phyloP scores from a whole-genome alignment of 2,888 invertebrate species.

The Dilophus febrilis region DNA sequence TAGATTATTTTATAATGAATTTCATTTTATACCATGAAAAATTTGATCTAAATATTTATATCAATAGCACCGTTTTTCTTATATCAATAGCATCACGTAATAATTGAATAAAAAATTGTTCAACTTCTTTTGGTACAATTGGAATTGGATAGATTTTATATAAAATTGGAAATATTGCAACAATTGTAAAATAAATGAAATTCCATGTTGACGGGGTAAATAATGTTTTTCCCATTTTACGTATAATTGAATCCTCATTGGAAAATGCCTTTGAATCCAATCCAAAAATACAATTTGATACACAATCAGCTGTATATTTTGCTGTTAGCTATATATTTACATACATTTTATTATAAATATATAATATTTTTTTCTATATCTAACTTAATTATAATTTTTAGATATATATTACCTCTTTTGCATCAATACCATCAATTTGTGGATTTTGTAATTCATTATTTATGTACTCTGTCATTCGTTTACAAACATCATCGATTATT shows the following conservation, averaged over 20 bases:
- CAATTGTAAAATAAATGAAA: slow-evolving; percentile 13
- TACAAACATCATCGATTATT: slow-evolving; percentile 29
- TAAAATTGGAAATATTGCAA: slow-evolving; percentile 19
- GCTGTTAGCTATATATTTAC: slow-evolving; percentile 15
- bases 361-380: too few species aligned
- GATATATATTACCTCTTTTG: slow-evolving; percentile 24
- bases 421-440: slow-evolving; percentile 24
- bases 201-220: slow-evolving; percentile 16
- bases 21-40: too few species aligned
- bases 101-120: slow-evolving; percentile 11
- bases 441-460: slow-evolving; percentile 16
- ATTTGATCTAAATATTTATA: too few species aligned
- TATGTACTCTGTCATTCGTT: slow-evolving; percentile 27
- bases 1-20: too few species aligned
- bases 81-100: slow-evolving; percentile 11
- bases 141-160: slow-evolving; percentile 12
- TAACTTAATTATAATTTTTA: too few species aligned
- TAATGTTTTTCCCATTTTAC: slow-evolving; percentile 17
- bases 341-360: slow-evolving; percentile 15
- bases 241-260: slow-evolving; percentile 18
- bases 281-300: slow-evolving; percentile 31
- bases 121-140: slow-evolving; percentile 8
- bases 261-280: slow-evolving; percentile 27
- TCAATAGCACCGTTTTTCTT: slow-evolving; percentile 6
- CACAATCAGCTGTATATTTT: slow-evolving; percentile 29